Conservation (phyloP, 1,140 invertebrate species). For the Drosophila nasuta region DNA sequence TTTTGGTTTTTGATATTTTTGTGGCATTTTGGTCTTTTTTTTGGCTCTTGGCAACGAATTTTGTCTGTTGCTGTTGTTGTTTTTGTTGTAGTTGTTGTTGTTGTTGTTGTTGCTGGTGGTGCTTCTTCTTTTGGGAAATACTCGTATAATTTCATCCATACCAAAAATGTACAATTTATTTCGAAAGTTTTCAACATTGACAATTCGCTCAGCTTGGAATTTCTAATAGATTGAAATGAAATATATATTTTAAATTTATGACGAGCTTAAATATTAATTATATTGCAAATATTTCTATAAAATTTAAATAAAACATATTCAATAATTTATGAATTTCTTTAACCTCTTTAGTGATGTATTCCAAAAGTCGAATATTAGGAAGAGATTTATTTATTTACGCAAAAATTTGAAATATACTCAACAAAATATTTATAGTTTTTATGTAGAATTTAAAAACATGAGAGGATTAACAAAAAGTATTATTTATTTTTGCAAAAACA, state of each 20-base stretch:
- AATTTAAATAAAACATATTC: conserved; percentile 19
- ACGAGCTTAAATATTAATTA: too few relatives aligned
- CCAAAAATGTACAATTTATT: conserved; percentile 55
- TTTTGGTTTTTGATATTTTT: conserved; percentile 39
- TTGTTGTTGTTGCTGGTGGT: conserved; percentile 15
- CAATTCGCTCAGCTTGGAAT: conserved; percentile 6
- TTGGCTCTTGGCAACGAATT: conserved; percentile 42
- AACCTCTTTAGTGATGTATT: too few relatives aligned
- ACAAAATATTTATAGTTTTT: too few relatives aligned
- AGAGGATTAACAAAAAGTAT: too few relatives aligned
- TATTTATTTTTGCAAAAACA: too few relatives aligned
- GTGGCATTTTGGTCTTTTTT: conserved; percentile 41
- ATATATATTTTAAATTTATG: background rate
- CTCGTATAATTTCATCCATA: conserved; percentile 39
- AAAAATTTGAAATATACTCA: too few relatives aligned
- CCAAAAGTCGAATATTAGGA: too few relatives aligned
- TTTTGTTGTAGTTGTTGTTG: background rate
- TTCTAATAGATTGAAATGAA: conserved; percentile 32
- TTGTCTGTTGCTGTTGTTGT: background rate
- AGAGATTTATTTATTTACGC: too few relatives aligned
- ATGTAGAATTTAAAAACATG: too few relatives aligned
- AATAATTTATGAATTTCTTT: background rate
- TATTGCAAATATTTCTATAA: conserved; percentile 12
- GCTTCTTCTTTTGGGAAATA: conserved; percentile 46
- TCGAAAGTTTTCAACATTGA: conserved; percentile 51